These are phyloP conservation scores for Streptopelia turtur DNA, from an alignment of 2,797 vertebrate genomes.

Conservation along the genomic window DNA sequence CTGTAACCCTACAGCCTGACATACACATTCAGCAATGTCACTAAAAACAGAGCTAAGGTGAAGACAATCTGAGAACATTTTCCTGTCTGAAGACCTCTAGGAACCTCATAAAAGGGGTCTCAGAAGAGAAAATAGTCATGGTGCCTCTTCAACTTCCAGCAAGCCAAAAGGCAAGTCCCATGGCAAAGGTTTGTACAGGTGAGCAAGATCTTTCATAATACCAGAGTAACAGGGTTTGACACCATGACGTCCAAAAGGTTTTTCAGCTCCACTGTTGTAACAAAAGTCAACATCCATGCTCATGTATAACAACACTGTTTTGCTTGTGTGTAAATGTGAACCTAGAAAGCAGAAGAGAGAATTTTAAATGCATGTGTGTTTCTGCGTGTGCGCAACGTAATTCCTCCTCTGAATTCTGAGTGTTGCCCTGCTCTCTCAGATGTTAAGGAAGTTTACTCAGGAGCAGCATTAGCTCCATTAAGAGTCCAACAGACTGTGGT, in stretches of 20 bases:
- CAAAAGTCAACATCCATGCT: not conserved
- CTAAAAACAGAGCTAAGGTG: not conserved
- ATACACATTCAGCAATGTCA: not conserved
- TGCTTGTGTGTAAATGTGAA: not conserved
- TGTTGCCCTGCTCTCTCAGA: not conserved
- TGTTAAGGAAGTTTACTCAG: no score
- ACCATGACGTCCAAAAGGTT: not conserved
- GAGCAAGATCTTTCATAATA: not conserved
- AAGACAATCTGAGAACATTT: not conserved
- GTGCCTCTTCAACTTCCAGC: not conserved
- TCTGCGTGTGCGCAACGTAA: not conserved
- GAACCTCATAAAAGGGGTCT: not conserved
- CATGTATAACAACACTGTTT: not conserved
- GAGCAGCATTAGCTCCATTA: not conserved
- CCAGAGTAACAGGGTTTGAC: not conserved
- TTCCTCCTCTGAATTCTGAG: not conserved
- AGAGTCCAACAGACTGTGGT: not conserved
- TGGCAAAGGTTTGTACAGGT: not conserved
- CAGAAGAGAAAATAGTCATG: not conserved
- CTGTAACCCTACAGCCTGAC: not conserved
- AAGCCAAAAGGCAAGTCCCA: not conserved
- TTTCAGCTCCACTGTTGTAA: not conserved
- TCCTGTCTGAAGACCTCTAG: not conserved
- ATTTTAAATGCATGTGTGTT: not conserved
- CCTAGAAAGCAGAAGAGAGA: not conserved